A percentile compares a stretch with the other conserved stretches of the same genome.
phyloP scores from a whole-genome alignment of 2,113 vertebrate species.

The Mesocricetus auratus region DNA sequence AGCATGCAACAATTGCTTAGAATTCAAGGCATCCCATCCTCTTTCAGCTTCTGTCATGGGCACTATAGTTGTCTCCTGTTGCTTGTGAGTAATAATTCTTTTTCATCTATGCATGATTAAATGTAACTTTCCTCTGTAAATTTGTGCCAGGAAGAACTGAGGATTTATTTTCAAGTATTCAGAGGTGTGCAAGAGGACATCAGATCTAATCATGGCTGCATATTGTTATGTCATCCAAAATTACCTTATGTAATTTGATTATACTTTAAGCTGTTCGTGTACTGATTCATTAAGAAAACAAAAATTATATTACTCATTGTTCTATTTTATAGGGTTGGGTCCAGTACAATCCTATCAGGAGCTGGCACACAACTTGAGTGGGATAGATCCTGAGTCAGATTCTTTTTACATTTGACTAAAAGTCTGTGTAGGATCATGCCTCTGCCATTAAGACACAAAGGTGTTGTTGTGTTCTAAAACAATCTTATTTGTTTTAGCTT shows the following conservation, averaged over 20 bases:
- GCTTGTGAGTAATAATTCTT: conserved; percentile 82
- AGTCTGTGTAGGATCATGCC: background rate
- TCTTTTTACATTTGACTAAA: background rate
- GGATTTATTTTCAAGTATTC: conserved; percentile 63
- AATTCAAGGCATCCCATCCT: conserved; percentile 69
- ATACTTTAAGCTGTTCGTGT: background rate
- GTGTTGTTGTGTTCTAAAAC: background rate
- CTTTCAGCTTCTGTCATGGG: conserved; percentile 68
- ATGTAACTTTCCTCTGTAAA: conserved; percentile 74
- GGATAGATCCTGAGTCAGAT: background rate
- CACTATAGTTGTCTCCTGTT: conserved; percentile 70
- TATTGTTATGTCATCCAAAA: background rate
- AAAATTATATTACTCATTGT: background rate
- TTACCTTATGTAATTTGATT: background rate
- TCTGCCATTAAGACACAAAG: background rate
- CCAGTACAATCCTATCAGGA: background rate
- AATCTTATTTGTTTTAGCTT: background rate
- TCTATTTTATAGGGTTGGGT: background rate
- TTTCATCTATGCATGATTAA: conserved; percentile 81
- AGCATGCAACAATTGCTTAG: conserved; percentile 68
- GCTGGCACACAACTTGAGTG: background rate
- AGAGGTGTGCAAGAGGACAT: background rate
- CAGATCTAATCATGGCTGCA: background rate
- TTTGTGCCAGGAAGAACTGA: conserved; percentile 52
- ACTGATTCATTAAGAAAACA: conserved; percentile 6